Evolutionary conservation across 2,113 vertebrate species (phyloP).

Genomic region (Cranoglanis bouderius): DNA sequence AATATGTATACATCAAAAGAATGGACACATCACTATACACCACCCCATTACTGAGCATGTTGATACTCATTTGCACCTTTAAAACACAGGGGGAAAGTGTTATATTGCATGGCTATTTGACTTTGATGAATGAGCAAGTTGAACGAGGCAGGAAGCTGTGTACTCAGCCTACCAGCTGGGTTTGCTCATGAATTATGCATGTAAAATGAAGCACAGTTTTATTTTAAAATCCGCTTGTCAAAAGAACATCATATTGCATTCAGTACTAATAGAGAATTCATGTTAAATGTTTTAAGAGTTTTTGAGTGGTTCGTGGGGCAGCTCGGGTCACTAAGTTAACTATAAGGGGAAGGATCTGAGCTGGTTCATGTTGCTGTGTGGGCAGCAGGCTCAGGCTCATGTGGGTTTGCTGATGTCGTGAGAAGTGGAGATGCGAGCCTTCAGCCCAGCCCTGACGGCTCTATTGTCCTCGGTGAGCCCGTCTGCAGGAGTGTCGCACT

Average conservation of each 20-base stretch:
- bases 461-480: slow-evolving; percentile 67
- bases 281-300: slow-evolving; percentile 39
- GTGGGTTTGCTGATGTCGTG: slow-evolving; percentile 46
- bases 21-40: background rate
- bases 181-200: slow-evolving; percentile 47
- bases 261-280: slow-evolving; percentile 23
- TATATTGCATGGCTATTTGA: slow-evolving; percentile 37
- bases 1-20: slow-evolving; percentile 2
- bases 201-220: slow-evolving; percentile 25
- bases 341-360: background rate
- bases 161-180: slow-evolving; percentile 32
- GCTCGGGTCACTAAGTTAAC: slow-evolving; percentile 33
- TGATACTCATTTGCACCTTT: slow-evolving; percentile 18
- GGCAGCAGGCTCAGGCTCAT: background rate
- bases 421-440: slow-evolving; percentile 38
- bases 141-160: slow-evolving; percentile 43
- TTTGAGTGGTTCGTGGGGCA: slow-evolving; percentile 7
- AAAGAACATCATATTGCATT: slow-evolving; percentile 30
- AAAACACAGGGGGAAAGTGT: slow-evolving; percentile 34
- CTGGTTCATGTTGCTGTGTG: slow-evolving; percentile 13
- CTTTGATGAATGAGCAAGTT: slow-evolving; percentile 41
- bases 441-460: slow-evolving; percentile 51
- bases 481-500: slow-evolving; percentile 74
- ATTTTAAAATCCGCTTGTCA: slow-evolving; percentile 38
- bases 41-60: slow-evolving; percentile 1